Base-by-base conservation (phyloP, 1,140 invertebrate genomes). In the Drosophila orosa region DNA sequence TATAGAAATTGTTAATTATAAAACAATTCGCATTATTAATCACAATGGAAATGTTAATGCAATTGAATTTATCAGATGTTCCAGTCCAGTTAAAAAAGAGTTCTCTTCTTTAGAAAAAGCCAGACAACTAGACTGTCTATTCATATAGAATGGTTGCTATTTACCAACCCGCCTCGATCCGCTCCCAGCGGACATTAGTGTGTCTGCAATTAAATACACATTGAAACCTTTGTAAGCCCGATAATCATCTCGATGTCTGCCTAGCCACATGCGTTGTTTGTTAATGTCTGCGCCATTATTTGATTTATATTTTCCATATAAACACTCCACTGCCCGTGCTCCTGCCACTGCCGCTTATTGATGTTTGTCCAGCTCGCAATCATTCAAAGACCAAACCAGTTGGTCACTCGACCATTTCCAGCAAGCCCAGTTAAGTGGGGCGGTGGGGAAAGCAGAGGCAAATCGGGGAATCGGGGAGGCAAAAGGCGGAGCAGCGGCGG, bases 271-370 rank as follows among this genome's bases (percentile, higher is more conserved):
- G 63, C 19, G 45, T 78, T 83, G 66, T 84, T 84, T 83, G 65
- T 69, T 74, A 71, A 75, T 84, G 80, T 84, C 75, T 84, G 63
- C 57, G 58, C 71, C 59, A 65, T 77, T 85, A 77, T 80, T 80
- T 80, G 73, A 73, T 78, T 86, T 69, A 66, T 78, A 65, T 86
- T 74, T 86, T 86, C 57, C 78, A 80, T 81, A 74, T 65, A 85
- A 84, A 65, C 78, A 86, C 78, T 85, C 69, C 47, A 65, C 40
- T 55, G 33, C 63, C 42, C 27, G 63, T 55, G 74, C 45, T 55
- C 52, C 59, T 65, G 65, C 65, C 42, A 19, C 62, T 56, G 73
- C 63, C 55, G 62, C 55, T 60, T 77, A 77, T 59, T 77, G 56
- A 61, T 77, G 73, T 77, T 77, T 76, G 62, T 76, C 62, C 74